A percentile compares a stretch with the other conserved stretches of the same genome.
phyloP scores from a whole-genome alignment of 2,113 vertebrate species.

The Hemiscyllium ocellatum region DNA sequence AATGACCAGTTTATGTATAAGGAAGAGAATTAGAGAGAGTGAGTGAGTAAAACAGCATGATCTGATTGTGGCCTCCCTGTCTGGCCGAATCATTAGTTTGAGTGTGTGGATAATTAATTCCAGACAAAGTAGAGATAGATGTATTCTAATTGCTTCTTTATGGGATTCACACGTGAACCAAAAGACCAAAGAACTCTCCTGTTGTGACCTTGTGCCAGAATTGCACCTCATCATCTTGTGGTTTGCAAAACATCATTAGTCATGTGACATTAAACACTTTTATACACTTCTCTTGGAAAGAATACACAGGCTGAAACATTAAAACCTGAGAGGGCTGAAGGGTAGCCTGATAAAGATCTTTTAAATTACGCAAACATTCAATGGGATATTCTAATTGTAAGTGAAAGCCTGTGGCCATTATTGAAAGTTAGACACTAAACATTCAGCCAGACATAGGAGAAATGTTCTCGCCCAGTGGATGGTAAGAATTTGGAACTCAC shows the following conservation, averaged over 20 bases:
- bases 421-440: neutral
- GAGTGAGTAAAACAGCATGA: conserved; percentile 46
- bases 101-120: conserved; percentile 44
- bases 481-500: neutral
- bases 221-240: neutral
- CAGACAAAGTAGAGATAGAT: conserved; percentile 20
- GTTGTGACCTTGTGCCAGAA: conserved; percentile 3
- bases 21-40: conserved; percentile 46
- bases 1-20: conserved; percentile 57
- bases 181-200: conserved; percentile 7
- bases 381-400: neutral
- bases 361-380: neutral
- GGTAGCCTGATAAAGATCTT: neutral
- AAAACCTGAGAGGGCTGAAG: neutral
- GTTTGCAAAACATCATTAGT: neutral
- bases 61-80: conserved; percentile 36
- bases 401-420: neutral
- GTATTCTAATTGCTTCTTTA: conserved; percentile 41
- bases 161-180: neutral
- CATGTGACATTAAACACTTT: neutral
- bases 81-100: conserved; percentile 45
- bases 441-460: neutral
- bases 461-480: neutral
- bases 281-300: neutral
- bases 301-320: neutral